Percentiles rank a stretch among this genome's conserved stretches.
These are phyloP conservation scores for Enteromius mattozi DNA, from an alignment of 2,797 vertebrate species.

Conservation along the genomic window DNA sequence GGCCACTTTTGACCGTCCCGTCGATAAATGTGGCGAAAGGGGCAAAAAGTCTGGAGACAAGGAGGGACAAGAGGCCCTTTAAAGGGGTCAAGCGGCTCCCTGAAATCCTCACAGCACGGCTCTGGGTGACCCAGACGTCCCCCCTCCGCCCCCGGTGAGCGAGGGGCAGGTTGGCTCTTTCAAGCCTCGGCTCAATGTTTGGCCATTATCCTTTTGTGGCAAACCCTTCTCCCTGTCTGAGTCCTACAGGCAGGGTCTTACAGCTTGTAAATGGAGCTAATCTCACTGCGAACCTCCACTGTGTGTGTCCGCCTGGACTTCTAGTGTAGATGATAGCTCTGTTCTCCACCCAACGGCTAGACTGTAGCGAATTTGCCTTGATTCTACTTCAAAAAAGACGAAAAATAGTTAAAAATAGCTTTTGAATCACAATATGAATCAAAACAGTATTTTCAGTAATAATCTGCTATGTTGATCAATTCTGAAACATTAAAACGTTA, in stretches of 20 bases:
- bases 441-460: background rate
- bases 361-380: background rate
- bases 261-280: constrained; percentile 69
- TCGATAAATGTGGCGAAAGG: constrained; percentile 78
- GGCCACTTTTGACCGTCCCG: constrained; percentile 76
- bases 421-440: background rate
- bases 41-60: constrained; percentile 21
- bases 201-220: constrained; percentile 71
- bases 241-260: constrained; percentile 53
- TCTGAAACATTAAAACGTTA: background rate
- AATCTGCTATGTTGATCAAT: background rate
- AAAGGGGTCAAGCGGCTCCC: constrained; percentile 75
- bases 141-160: constrained; percentile 57
- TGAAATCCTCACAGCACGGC: constrained; percentile 52
- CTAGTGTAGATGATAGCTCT: constrained; percentile 24
- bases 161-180: constrained; percentile 69
- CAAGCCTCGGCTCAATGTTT: constrained; percentile 68
- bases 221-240: constrained; percentile 70
- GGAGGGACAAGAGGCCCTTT: constrained; percentile 45
- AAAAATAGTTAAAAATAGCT: background rate
- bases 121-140: constrained; percentile 55
- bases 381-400: background rate
- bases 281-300: constrained; percentile 55
- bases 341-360: background rate
- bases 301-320: constrained; percentile 23